Percentiles rank a stretch among this genome's conserved stretches.
Conservation (phyloP, 2,888 invertebrate genomes). For the Melolontha melolontha region DNA sequence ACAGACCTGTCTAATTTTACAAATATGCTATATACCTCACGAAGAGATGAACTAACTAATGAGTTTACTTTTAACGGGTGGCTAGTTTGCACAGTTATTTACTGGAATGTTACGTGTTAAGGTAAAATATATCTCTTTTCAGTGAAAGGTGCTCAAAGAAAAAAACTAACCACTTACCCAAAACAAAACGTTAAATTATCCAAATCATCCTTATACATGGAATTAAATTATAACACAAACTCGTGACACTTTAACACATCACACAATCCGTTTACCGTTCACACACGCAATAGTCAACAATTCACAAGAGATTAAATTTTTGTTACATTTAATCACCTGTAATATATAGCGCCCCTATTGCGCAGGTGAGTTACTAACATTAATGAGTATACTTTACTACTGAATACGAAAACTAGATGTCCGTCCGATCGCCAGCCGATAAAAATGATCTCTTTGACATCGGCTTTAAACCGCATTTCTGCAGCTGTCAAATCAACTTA, state of each 20-base stretch:
- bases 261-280: constrained; percentile 49
- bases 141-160: not conserved
- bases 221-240: constrained; percentile 46
- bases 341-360: constrained; percentile 38
- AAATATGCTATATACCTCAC: not conserved
- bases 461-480: no score
- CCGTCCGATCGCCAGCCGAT: no score
- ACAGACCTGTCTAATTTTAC: not conserved
- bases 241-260: constrained; percentile 52
- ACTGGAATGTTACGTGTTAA: constrained; percentile 54
- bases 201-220: constrained; percentile 46
- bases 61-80: constrained; percentile 55
- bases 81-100: constrained; percentile 54
- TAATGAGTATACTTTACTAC: no score
- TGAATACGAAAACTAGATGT: no score
- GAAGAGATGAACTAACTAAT: constrained; percentile 31
- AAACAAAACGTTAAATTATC: constrained; percentile 47
- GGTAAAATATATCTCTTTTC: constrained; percentile 36
- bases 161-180: constrained; percentile 16
- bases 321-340: constrained; percentile 50
- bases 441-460: no score
- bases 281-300: constrained; percentile 48
- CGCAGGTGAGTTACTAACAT: not conserved
- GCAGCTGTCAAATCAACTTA: not conserved
- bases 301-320: constrained; percentile 48